Base-by-base conservation (phyloP, 1,140 invertebrate species). In the Brachionus plicatilis region DNA sequence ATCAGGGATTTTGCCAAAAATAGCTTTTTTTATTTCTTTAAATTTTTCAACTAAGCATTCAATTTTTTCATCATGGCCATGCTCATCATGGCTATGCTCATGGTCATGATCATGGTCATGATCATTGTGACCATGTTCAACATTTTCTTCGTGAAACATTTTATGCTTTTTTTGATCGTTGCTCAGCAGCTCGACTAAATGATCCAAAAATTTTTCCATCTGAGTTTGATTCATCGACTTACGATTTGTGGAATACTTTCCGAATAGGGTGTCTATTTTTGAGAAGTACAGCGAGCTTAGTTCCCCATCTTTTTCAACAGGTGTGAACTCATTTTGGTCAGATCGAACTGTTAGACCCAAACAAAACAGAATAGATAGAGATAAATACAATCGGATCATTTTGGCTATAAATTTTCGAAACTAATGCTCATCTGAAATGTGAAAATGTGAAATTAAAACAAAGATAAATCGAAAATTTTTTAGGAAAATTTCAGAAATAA, bases 31-130 rank as follows among this genome's bases (percentile, higher is more conserved):
- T 53, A 76, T 76, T 24, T 76, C 43, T 0, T 76, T 24, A 27
- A 76, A 76, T 76, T 76, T 29, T 24, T 50, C 4, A 12, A 27
- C 29, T 50, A 76, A 76, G 43, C 72, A 76, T 27, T 76, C 45
- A 11, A 76, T 50, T 27, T 76, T 76, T 47, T 76, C 45, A 50
- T 50, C 14, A 50, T 76, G 17, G 27, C 53, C 50, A 27, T 68
- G 65, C 9, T 14, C 65, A 68, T 24, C 17, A 65, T 65, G 56
- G 56, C 17, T 12, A 29, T 68, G 66, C 12, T 45, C 37, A 43
- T 76, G 72, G 0, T 53, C 45, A 76, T 76, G 72, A 20, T 76
- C 72, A 47, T 76, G 72, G 27, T 76, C 20, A 50, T 76, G n/a
- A 24, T 76, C n/a, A 76, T 53, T 6, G n/a, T 76, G 27, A 11